Base-by-base conservation (phyloP, 2,797 vertebrate species). In the Yasuhikotakia modesta region DNA sequence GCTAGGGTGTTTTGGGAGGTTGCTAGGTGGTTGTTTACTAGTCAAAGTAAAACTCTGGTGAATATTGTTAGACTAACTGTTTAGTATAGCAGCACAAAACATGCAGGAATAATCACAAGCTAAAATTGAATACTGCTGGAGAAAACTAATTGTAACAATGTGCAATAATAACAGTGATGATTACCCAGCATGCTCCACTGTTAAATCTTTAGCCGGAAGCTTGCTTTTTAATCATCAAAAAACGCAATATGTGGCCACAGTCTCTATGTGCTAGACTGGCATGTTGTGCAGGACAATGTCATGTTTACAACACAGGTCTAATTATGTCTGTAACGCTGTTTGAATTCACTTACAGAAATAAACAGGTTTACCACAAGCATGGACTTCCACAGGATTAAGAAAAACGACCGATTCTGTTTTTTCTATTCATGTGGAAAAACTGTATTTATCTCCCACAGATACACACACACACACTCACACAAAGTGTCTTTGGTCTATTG, bases 401-500 rank as follows among this genome's bases (percentile, higher is more conserved):
- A 61, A 19, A 71, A 5, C 3, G 24, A n/a, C 66, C 57, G 50
- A 67, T 53, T 81, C n/a, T 10, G 27, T 43, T 57, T 74, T 67
- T 61, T 52, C 64, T 63, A 43, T 32, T 24, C 55, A 78, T 53
- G 30, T 58, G 22, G 45, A 61, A 53, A 65, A 39, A 61, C 27
- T 19, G 16, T 46, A 55, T 63, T 70, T 78, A 63, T 65, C 68
- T 68, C 72, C 79, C 63, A 48, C 46, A 32, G 46, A 66, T 57
- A 48, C 57, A 73, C 43, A 19, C 27, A 52, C 73, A 65, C 30
- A 61, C 43, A 63, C 46, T 79, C 32, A 58, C 75, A 84, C 45
- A 65, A 53, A 61, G 81, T 80, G 85, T 77, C 84, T 83, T 74
- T 79, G 82, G 58, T 74, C 74, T 64, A 83, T 76, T 82, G 57